These are phyloP conservation scores for Chironomus tentans DNA, from an alignment of 2,888 invertebrate genomes.

Conservation along the genomic window DNA sequence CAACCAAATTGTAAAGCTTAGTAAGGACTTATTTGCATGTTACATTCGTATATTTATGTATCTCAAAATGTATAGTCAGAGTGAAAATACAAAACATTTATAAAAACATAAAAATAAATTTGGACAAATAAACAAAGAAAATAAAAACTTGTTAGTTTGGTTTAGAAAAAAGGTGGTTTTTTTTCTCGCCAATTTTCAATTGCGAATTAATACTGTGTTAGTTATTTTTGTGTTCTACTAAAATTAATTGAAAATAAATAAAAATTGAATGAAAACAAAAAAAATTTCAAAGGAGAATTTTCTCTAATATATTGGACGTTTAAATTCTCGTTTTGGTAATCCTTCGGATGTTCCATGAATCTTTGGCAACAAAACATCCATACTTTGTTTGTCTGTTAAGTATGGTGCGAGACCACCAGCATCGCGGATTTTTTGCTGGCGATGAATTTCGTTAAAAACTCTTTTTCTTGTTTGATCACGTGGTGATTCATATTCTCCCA, in stretches of 20 bases:
- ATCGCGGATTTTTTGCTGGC: slow-evolving; percentile 50
- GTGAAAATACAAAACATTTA: too few species aligned
- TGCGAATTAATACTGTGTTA: neutral
- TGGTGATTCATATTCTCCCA: slow-evolving; percentile 59
- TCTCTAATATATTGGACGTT: slow-evolving; percentile 7
- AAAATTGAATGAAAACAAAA: neutral
- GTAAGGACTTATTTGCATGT: neutral
- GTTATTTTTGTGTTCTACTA: neutral
- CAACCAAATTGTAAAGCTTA: too few species aligned
- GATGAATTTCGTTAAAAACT: slow-evolving; percentile 51
- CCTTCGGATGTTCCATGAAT: slow-evolving; percentile 43
- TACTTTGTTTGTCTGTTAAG: slow-evolving; percentile 51
- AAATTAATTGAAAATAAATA: neutral
- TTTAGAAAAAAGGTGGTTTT: too few species aligned
- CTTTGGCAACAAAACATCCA: slow-evolving; percentile 56
- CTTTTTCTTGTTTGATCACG: slow-evolving; percentile 56
- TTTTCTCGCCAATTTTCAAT: neutral
- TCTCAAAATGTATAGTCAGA: too few species aligned
- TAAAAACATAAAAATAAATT: too few species aligned
- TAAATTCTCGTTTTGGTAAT: slow-evolving; percentile 12
- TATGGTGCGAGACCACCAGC: slow-evolving; percentile 48
- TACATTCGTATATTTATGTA: too few species aligned
- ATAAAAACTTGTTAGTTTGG: too few species aligned
- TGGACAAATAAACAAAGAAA: too few species aligned
- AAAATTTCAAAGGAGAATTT: slow-evolving; percentile 7